Evolutionary conservation across 2,113 vertebrate species (phyloP).

Genomic region (Tonatia bakeri): DNA sequence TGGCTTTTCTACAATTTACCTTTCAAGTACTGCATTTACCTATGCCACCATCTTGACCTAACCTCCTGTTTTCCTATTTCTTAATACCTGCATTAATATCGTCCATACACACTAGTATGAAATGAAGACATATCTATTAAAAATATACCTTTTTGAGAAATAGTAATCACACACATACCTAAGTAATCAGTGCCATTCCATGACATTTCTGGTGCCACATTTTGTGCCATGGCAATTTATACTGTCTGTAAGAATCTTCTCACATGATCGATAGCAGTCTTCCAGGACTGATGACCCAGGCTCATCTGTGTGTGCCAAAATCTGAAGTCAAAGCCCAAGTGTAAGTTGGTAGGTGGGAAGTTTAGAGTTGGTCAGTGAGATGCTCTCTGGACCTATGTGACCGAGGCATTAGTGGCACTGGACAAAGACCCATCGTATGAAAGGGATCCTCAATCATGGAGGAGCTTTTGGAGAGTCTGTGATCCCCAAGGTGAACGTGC

Average conservation of each 20-base stretch:
- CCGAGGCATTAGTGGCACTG: not conserved
- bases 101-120: not conserved
- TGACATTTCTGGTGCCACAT: not conserved
- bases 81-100: not conserved
- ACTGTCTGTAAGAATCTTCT: not conserved
- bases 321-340: not conserved
- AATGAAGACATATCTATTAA: not conserved
- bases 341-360: not conserved
- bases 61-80: not conserved
- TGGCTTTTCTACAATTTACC: not conserved
- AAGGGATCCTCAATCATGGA: not conserved
- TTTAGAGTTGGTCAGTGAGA: not conserved
- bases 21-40: not conserved
- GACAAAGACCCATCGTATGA: not conserved
- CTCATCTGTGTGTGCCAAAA: not conserved
- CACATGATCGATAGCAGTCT: not conserved
- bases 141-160: not conserved
- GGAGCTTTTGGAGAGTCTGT: not conserved
- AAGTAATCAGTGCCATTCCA: not conserved
- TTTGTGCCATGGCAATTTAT: not conserved
- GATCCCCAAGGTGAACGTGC: not conserved
- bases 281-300: not conserved
- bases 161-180: not conserved
- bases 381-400: not conserved
- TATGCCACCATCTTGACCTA: not conserved